phyloP scores from a whole-genome alignment of 1,140 invertebrate genomes.

The Rhyacophila brunnea region DNA sequence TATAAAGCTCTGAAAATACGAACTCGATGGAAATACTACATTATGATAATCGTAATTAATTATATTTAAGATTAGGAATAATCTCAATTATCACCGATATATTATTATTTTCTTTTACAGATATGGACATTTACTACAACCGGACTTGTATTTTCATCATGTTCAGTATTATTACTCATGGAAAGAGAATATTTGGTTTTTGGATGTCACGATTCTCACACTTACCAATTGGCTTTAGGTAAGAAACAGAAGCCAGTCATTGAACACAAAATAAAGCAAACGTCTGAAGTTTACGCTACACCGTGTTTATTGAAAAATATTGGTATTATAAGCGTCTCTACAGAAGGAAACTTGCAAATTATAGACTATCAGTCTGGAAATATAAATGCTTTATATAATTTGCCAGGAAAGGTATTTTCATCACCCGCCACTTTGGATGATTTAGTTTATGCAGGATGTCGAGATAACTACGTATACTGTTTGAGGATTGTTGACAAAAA shows the following conservation, averaged over 20 bases:
- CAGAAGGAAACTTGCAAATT: slow-evolving; percentile 57
- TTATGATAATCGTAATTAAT: background rate
- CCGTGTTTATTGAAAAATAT: slow-evolving; percentile 52
- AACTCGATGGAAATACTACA: too few relatives aligned
- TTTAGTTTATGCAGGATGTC: slow-evolving; percentile 65
- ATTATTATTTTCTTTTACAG: slow-evolving; percentile 46
- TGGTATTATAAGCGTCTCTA: slow-evolving; percentile 53
- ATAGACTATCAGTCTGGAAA: slow-evolving; percentile 53
- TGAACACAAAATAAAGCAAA: slow-evolving; percentile 47
- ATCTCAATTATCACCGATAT: background rate
- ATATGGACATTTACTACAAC: slow-evolving; percentile 58
- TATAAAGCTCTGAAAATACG: too few relatives aligned
- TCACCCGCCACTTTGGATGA: slow-evolving; percentile 61
- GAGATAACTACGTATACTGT: slow-evolving; percentile 70
- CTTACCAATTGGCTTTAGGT: slow-evolving; percentile 63
- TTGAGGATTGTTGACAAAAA: slow-evolving; percentile 48
- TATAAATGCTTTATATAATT: slow-evolving; percentile 45
- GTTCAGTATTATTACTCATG: slow-evolving; percentile 42
- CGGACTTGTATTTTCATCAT: slow-evolving; percentile 68
- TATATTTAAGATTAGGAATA: background rate
- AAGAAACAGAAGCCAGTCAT: slow-evolving; percentile 44
- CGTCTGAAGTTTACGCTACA: slow-evolving; percentile 62
- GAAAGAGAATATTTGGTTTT: slow-evolving; percentile 51
- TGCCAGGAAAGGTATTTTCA: slow-evolving; percentile 67
- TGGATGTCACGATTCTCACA: slow-evolving; percentile 62